Conservation (phyloP, 2,113 vertebrate species). For the Tursiops truncatus region DNA sequence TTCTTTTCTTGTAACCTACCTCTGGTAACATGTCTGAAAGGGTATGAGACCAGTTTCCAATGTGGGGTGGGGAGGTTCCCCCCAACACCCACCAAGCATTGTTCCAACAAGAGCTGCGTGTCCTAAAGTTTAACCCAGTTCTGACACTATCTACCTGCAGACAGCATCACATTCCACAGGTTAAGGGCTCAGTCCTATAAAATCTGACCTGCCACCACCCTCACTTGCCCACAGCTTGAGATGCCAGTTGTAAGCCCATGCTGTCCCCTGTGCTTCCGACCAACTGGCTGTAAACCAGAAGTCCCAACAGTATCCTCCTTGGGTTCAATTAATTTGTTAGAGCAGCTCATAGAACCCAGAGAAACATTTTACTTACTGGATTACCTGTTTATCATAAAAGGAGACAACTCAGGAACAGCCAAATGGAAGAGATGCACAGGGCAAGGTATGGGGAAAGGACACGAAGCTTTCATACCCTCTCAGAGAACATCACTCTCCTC, state of each 20-base stretch:
- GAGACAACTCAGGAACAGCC: background rate
- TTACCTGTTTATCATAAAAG: background rate
- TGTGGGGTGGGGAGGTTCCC: background rate
- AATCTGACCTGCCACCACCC: no score
- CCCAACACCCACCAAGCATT: background rate
- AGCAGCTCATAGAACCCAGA: background rate
- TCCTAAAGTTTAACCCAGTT: background rate
- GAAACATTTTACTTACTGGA: background rate
- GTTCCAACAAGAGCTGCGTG: background rate
- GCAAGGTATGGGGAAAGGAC: background rate
- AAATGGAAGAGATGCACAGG: background rate
- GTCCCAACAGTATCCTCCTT: background rate
- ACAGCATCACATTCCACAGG: background rate
- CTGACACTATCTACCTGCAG: background rate
- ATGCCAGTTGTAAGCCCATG: background rate
- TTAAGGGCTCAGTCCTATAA: background rate
- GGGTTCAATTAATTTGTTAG: background rate
- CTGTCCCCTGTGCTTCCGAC: background rate
- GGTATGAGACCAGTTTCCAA: background rate
- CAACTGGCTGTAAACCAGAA: background rate
- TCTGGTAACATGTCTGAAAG: background rate
- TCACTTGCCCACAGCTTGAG: background rate
- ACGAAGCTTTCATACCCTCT: background rate
- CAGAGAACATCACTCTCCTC: background rate
- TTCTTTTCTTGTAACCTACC: background rate